Conservation (phyloP, 2,797 vertebrate species). For the Paguma larvata region DNA sequence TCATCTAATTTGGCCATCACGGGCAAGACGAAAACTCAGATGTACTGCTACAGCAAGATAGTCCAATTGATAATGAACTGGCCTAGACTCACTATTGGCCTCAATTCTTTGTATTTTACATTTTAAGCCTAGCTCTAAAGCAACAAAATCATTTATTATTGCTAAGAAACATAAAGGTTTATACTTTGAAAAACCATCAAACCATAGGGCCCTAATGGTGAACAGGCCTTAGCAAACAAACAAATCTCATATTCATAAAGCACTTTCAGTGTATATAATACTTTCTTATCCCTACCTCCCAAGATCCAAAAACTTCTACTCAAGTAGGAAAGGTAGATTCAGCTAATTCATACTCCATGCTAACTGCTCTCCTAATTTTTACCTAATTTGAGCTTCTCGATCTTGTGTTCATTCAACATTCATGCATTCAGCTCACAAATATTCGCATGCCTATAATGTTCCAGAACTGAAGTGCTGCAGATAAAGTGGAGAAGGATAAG, state of each 20-base stretch:
- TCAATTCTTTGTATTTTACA: conserved; percentile 9
- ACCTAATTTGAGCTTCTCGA: background rate
- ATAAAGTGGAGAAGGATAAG: background rate
- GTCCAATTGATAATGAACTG: background rate
- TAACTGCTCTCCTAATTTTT: conserved; percentile 18
- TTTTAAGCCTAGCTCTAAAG: conserved; percentile 31
- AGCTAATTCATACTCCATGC: background rate
- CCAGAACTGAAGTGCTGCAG: conserved; percentile 15
- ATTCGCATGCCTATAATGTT: background rate
- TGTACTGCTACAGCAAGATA: conserved; percentile 3
- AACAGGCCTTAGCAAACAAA: background rate
- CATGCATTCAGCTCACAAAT: conserved; percentile 26
- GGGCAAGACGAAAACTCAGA: conserved; percentile 49
- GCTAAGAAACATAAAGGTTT: conserved; percentile 16
- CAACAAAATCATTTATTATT: conserved; percentile 15
- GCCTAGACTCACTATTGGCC: background rate
- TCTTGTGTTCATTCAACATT: conserved; percentile 6
- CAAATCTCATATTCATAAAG: conserved; percentile 16
- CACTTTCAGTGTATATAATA: background rate
- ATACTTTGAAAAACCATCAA: background rate
- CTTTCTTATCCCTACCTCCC: background rate
- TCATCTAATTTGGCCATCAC: background rate
- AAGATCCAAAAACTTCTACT: background rate
- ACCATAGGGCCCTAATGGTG: background rate
- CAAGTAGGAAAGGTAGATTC: background rate